Conservation (phyloP, 53 echinoderm and acorn worm species). For the Holothuria leucospilota region DNA sequence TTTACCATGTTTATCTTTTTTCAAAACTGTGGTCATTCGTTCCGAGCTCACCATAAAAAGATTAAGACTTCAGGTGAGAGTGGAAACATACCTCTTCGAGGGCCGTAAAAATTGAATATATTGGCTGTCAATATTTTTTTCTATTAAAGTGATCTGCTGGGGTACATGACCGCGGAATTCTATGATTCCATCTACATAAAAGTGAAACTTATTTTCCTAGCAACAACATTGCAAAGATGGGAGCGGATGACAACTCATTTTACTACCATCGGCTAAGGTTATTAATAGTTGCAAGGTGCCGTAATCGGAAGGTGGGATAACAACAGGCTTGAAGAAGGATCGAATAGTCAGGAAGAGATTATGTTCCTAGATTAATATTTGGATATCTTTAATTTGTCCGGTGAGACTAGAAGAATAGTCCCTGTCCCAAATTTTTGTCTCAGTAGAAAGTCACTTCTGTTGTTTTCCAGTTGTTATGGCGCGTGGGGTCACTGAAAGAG, state of each 20-base stretch:
- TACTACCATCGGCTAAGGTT: conserved; percentile 20
- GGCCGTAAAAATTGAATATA: too few species aligned
- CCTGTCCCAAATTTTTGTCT: conserved; percentile 25
- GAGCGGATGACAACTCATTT: conserved; percentile 17
- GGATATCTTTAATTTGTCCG: conserved; percentile 44
- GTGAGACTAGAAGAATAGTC: conserved; percentile 12
- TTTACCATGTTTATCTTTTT: too few species aligned
- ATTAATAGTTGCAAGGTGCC: conserved; percentile 5
- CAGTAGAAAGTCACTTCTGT: neutral
- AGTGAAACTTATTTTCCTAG: too few species aligned
- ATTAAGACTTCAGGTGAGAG: too few species aligned
- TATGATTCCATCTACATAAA: too few species aligned
- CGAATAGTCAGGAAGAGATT: conserved; percentile 14
- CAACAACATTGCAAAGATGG: too few species aligned
- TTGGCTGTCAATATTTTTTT: too few species aligned
- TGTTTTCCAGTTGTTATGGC: conserved; percentile 34
- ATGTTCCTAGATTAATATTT: conserved; percentile 36
- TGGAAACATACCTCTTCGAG: too few species aligned
- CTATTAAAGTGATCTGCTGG: too few species aligned
- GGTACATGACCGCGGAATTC: too few species aligned
- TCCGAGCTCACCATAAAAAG: too few species aligned
- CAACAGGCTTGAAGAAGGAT: conserved; percentile 10
- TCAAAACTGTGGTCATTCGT: too few species aligned
- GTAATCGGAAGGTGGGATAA: conserved; percentile 24
- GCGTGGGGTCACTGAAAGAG: conserved; percentile 24